Evolutionary conservation across 2,113 vertebrate genomes (phyloP), one percentile per base, ranked within the genome.

Genomic region (Colistium nudipinnis): DNA sequence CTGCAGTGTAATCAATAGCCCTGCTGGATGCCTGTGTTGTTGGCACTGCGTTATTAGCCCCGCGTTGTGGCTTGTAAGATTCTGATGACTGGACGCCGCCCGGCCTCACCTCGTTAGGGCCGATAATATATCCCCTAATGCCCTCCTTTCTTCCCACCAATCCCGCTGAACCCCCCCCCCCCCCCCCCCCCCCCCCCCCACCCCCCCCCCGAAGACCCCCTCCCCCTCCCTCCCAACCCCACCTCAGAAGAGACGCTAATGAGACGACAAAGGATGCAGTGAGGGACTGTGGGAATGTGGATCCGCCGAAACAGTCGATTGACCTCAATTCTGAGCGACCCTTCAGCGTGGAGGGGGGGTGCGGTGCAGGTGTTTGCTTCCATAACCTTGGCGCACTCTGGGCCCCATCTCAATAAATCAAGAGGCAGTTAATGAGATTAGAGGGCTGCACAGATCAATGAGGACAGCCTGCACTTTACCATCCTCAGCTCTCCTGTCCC

Each of bases 341-440:
- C 74, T 54, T 28, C 17, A n/a, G n/a, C n/a, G n/a, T n/a, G n/a
- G 48, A 57, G 52, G 33, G 24, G 66, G 57, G 72, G 66, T 65
- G 44, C 24, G 24, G 31, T 20, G 62, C 24, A 48, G 55, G 74
- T 53, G 76, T 74, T 84, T 83, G 81, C 74, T 83, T 89, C 79
- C 76, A 57, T 87, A 88, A 90, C 88, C 85, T 87, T 83, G 84
- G 69, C 48, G 78, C 61, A 68, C 82, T 61, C 68, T 30, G 70
- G 74, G 72, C 69, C 70, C 83, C 82, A 76, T 87, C 87, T 87
- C 88, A 88, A 89, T 91, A 89, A 92, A 90, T 90, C 89, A 88
- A 84, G 83, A 77, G 75, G 31, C 80, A 70, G 81, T 90, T 91
- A 92, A 92, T 92, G 90, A 90, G 89, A 90, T 92, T 91, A 91